These are phyloP conservation scores for Typhlichthys eigenmanni DNA, from an alignment of 2,797 vertebrate genomes.

Conservation along the genomic window DNA sequence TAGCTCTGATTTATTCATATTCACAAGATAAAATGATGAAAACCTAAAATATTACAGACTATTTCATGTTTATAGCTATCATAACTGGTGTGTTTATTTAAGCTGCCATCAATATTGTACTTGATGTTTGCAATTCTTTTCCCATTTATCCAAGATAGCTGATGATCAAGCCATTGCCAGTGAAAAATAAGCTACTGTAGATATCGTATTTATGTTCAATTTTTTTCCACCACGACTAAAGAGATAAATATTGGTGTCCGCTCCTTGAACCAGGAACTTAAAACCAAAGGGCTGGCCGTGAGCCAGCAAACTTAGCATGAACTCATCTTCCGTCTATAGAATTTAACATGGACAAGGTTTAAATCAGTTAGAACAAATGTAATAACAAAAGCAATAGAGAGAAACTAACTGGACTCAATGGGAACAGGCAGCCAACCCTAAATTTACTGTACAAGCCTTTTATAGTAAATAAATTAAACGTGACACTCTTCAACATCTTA, in stretches of 20 bases:
- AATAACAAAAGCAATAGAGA: neutral
- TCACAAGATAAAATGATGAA: conserved; percentile 53
- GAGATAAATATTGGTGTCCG: conserved; percentile 33
- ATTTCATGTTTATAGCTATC: conserved; percentile 44
- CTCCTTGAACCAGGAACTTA: conserved; percentile 28
- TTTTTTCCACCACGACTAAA: conserved; percentile 8
- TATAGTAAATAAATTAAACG: too few species aligned
- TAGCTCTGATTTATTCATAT: conserved; percentile 32
- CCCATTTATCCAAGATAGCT: neutral
- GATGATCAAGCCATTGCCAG: neutral
- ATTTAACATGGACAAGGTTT: neutral
- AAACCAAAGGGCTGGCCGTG: conserved; percentile 24
- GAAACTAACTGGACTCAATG: too few species aligned
- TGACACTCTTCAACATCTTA: too few species aligned
- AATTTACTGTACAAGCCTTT: too few species aligned
- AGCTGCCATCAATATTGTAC: conserved; percentile 25
- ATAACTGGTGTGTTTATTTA: conserved; percentile 44
- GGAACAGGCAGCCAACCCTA: too few species aligned
- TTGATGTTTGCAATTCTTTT: conserved; percentile 5
- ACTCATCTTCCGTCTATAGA: neutral
- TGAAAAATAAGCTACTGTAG: neutral
- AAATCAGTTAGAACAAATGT: neutral
- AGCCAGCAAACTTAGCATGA: conserved; percentile 15
- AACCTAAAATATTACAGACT: conserved; percentile 31
- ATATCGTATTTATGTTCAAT: neutral